Evolutionary conservation across 1,140 invertebrate species (phyloP), one percentile per base, ranked within the genome.

Genomic region (Sitobion miscanthi): DNA sequence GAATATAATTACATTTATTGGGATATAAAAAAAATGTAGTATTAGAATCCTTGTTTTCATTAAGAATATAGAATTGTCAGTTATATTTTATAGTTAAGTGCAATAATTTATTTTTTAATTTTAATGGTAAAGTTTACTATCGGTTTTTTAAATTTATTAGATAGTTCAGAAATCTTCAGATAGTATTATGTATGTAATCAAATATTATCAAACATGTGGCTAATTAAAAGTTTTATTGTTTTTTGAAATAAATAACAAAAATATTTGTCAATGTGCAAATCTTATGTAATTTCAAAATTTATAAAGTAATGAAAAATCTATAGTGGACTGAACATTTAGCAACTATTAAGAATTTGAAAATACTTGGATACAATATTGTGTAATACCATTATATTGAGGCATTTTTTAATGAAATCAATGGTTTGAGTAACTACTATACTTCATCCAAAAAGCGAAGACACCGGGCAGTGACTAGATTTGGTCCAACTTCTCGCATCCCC

Each of bases 71-170:
- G 89, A 69, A 42, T 69, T 90, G 38, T 90, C 54, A 69, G 54
- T 45, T 45, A 52, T 52, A 88, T 30, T 20, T 23, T 45, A 47
- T 47, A 45, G 35, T 69, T 69, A 69, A 90, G 89, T 90, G 89
- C 89, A 90, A 90, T 90, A 90, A 62, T 62, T 89, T 52, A 23
- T 88, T 45, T 69, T 90, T 90, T 62, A 30, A 30, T 45, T 90
- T 90, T 90, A 30, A 57, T 57, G n/a, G 25, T 35, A 42, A 30
- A 57, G 54, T 90, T 62, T 90, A 45, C 2, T 62, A 8, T 69
- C 69, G 21, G 88, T 45, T 90, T 69, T 45, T 14, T 90, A 25
- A 42, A 62, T 42, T 42, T 38, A n/a, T 23, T 90, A 90, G 35
- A 21, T 62, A 62, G 88, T 90, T 90, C 1, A 45, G 14, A 42